Percentiles rank a stretch among this genome's conserved stretches.
Conservation (phyloP, 2,888 invertebrate species). For the Ichneumon xanthorius region DNA sequence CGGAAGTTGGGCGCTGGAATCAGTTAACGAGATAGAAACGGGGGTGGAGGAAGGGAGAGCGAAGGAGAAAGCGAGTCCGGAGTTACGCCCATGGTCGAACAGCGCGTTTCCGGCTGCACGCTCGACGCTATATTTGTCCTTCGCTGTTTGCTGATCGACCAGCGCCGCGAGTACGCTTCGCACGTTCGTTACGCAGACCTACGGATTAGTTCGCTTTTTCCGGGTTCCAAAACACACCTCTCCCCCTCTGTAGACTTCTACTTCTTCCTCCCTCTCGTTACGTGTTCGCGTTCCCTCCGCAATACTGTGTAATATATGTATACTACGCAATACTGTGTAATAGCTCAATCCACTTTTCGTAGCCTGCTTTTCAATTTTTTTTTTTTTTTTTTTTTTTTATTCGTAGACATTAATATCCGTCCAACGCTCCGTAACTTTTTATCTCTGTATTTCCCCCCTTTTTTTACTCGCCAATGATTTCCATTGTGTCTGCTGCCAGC, state of each 20-base stretch:
- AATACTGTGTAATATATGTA: neutral
- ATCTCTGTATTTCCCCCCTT: neutral
- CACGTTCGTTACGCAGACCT: constrained; percentile 60
- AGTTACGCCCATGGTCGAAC: constrained; percentile 11
- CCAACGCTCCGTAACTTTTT: no score
- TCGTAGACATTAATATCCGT: no score
- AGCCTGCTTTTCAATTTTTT: neutral
- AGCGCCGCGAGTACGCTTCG: constrained; percentile 42
- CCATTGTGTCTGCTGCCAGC: neutral
- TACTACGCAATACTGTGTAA: neutral
- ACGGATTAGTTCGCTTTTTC: constrained; percentile 57
- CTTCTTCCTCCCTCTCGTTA: neutral
- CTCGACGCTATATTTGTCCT: constrained; percentile 65
- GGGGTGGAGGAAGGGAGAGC: constrained; percentile 7
- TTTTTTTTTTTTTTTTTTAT: no score
- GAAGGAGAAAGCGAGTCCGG: neutral
- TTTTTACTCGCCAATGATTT: neutral
- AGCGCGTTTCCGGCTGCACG: constrained; percentile 27
- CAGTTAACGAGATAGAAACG: neutral
- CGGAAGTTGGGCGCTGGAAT: neutral
- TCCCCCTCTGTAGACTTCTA: neutral
- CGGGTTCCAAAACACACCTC: constrained; percentile 21
- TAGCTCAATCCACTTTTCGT: neutral
- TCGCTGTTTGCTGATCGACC: constrained; percentile 64
- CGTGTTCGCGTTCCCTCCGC: neutral